These are phyloP conservation scores for Lordiphosa fenestrarum DNA, from an alignment of 2,888 invertebrate species.

Conservation along the genomic window DNA sequence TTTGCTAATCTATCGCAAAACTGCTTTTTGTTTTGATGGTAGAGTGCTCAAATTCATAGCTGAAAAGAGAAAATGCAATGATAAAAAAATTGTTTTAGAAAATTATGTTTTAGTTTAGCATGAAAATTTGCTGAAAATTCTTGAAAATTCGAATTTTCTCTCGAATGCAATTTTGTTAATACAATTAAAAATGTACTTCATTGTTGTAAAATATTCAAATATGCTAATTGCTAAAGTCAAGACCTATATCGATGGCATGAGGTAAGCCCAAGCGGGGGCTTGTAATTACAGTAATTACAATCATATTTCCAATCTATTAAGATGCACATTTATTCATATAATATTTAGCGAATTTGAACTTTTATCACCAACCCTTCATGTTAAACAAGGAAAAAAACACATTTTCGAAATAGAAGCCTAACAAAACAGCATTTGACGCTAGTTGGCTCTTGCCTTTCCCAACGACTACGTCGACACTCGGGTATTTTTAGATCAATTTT, in stretches of 20 bases:
- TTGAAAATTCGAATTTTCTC: no score
- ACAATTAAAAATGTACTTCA: no score
- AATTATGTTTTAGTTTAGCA: no score
- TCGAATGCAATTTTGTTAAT: no score
- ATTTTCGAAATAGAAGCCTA: slow-evolving; percentile 13
- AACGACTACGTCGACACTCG: slow-evolving; percentile 2
- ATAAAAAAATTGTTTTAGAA: no score
- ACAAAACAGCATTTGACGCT: slow-evolving; percentile 14
- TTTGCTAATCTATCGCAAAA: no score
- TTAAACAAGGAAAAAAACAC: neutral
- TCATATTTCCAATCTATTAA: neutral
- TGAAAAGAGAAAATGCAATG: no score
- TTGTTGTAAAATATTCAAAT: neutral
- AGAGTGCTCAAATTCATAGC: no score
- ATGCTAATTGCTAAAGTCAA: neutral
- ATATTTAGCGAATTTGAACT: slow-evolving; percentile 5
- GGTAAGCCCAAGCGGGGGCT: neutral
- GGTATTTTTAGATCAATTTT: slow-evolving; percentile 27
- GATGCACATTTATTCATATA: neutral
- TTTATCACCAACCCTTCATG: neutral
- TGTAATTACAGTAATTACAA: slow-evolving; percentile 9
- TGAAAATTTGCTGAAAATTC: no score
- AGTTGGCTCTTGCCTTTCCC: slow-evolving; percentile 40
- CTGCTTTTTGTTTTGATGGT: no score
- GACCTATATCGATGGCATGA: neutral